Percentiles rank a stretch among this genome's conserved stretches.
These are phyloP conservation scores for Salvelinus alpinus DNA, from an alignment of 2,113 vertebrate species.

Conservation along the genomic window DNA sequence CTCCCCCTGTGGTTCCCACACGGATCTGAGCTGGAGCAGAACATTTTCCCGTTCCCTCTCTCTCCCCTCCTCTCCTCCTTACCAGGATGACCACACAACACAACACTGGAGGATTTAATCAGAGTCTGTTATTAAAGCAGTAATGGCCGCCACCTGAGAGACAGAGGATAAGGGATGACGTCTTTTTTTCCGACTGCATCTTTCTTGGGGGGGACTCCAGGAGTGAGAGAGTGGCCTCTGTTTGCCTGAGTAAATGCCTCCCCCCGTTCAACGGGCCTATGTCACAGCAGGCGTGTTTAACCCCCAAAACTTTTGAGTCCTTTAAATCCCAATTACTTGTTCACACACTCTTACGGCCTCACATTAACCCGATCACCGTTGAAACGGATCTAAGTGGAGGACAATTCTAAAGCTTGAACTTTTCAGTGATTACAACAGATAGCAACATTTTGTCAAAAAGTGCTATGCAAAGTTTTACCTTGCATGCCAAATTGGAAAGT, in stretches of 20 bases:
- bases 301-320: constrained; percentile 35
- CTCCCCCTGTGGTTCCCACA: constrained; percentile 94
- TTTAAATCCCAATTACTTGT: constrained; percentile 45
- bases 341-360: neutral
- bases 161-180: constrained; percentile 34
- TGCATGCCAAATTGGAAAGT: no score
- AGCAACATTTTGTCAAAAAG: no score
- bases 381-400: no score
- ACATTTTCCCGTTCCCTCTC: neutral
- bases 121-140: constrained; percentile 1
- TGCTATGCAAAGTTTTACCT: no score
- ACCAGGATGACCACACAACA: constrained; percentile 89
- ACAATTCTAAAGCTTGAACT: no score
- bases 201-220: neutral
- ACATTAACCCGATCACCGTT: no score
- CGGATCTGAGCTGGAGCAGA: constrained; percentile 74
- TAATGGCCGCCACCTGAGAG: neutral
- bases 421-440: no score
- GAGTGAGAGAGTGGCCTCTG: constrained; percentile 29
- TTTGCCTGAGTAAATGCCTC: constrained; percentile 63
- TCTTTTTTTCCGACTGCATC: constrained; percentile 26
- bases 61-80: constrained; percentile 38
- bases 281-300: constrained; percentile 60
- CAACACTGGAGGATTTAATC: constrained; percentile 73
- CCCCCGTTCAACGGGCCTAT: constrained; percentile 37